Evolutionary conservation across 2,113 vertebrate species (phyloP).

Genomic region (Spheniscus mendiculus): DNA sequence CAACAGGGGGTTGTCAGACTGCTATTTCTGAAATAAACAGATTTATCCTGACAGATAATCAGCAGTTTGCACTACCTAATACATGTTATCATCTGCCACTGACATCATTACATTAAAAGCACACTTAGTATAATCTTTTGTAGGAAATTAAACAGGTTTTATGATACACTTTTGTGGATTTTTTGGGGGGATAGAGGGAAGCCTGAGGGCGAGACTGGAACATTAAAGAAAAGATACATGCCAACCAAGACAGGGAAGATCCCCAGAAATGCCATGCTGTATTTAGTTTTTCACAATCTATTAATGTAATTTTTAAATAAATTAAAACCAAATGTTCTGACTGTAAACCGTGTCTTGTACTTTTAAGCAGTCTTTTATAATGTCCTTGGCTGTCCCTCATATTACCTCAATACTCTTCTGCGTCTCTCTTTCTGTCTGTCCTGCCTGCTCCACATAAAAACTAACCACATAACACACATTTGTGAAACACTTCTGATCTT

Average conservation of each 20-base stretch:
- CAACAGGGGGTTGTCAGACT: constrained; percentile 71
- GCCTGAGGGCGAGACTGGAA: background rate
- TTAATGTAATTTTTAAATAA: constrained; percentile 59
- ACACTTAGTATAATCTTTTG: constrained; percentile 77
- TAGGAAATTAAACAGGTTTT: constrained; percentile 78
- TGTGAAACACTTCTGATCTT: background rate
- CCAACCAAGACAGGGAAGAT: constrained; percentile 1
- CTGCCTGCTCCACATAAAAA: background rate
- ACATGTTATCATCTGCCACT: constrained; percentile 73
- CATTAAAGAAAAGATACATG: constrained; percentile 8
- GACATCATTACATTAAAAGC: constrained; percentile 81
- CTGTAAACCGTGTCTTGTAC: background rate
- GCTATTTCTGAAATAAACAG: constrained; percentile 76
- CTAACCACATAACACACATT: background rate
- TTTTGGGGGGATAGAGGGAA: background rate
- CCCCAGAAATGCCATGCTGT: constrained; percentile 25
- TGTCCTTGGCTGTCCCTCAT: background rate
- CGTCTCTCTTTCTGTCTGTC: background rate
- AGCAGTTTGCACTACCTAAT: constrained; percentile 74
- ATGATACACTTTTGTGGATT: constrained; percentile 48
- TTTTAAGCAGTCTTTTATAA: background rate
- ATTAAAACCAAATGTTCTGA: constrained; percentile 26
- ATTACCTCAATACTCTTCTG: background rate
- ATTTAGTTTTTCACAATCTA: constrained; percentile 57
- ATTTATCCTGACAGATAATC: constrained; percentile 81